Percentiles rank a stretch among this genome's conserved stretches.
phyloP scores from a whole-genome alignment of 2,888 invertebrate species.

The Atethmia centrago region DNA sequence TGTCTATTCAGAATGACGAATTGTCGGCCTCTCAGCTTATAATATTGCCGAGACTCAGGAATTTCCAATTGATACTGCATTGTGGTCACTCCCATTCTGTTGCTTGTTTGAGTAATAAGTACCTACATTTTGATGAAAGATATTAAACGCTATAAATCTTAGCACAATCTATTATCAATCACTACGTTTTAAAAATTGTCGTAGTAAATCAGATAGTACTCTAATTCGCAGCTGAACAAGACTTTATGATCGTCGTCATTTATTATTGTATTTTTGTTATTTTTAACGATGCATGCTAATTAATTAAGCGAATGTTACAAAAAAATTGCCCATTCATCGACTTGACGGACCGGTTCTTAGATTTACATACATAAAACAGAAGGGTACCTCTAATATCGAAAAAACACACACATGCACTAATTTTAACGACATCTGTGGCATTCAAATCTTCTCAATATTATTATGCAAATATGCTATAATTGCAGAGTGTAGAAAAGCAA shows the following conservation, averaged over 20 bases:
- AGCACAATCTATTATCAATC: constrained; percentile 38
- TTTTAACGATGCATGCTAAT: constrained; percentile 71
- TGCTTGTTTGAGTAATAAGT: constrained; percentile 72
- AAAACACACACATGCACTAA: constrained; percentile 55
- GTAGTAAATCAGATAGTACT: constrained; percentile 70
- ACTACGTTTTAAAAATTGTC: constrained; percentile 64
- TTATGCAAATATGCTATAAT: constrained; percentile 75
- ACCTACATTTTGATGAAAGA: constrained; percentile 73
- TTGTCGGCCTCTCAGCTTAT: constrained; percentile 67
- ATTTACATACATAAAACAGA: constrained; percentile 64
- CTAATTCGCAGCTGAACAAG: constrained; percentile 68
- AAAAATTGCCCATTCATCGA: constrained; percentile 70
- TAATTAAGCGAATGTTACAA: constrained; percentile 71
- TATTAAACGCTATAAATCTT: constrained; percentile 73
- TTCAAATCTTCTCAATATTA: constrained; percentile 69
- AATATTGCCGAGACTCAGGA: constrained; percentile 71
- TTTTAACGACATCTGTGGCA: constrained; percentile 63
- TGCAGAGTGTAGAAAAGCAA: constrained; percentile 74
- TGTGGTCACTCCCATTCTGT: constrained; percentile 77
- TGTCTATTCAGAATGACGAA: constrained; percentile 79
- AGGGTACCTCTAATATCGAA: constrained; percentile 54
- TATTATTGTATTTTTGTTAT: constrained; percentile 70
- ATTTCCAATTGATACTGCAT: constrained; percentile 82
- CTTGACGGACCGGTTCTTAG: constrained; percentile 66
- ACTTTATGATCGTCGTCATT: constrained; percentile 71